Conservation (phyloP, 2,888 invertebrate species). For the Poecilus cupreus region DNA sequence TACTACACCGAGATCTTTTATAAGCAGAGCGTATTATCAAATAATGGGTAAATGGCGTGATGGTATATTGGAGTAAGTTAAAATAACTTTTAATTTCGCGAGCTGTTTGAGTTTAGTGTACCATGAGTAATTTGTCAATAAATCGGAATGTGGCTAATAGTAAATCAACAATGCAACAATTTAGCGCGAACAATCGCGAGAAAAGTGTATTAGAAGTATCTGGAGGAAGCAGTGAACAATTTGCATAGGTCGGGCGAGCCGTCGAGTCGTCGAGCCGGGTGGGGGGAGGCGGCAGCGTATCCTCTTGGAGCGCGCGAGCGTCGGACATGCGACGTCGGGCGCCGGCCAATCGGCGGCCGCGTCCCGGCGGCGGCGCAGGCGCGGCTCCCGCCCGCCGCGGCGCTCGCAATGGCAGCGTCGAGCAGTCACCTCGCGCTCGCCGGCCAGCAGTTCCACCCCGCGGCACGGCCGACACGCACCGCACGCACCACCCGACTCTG, state of each 20-base stretch:
- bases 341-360: not conserved
- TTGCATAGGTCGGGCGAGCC: slow-evolving; percentile 9
- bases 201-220: not conserved
- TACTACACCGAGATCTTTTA: no score
- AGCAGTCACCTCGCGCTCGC: slow-evolving; percentile 8
- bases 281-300: slow-evolving; percentile 16
- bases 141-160: not conserved
- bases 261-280: not conserved
- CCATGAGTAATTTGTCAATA: not conserved
- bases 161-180: not conserved
- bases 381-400: slow-evolving; percentile 19
- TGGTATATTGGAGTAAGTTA: no score
- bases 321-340: slow-evolving; percentile 28
- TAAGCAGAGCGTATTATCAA: no score
- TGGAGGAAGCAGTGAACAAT: slow-evolving; percentile 17
- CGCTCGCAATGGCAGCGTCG: slow-evolving; percentile 37
- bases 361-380: not conserved
- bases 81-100: no score
- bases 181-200: not conserved
- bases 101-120: no score
- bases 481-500: not conserved
- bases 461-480: not conserved
- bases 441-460: not conserved
- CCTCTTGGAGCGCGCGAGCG: slow-evolving; percentile 22
- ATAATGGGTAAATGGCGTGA: no score